A percentile compares a stretch with the other conserved stretches of the same genome.
These are phyloP conservation scores for Florisuga fusca DNA, from an alignment of 2,797 vertebrate genomes.

Conservation along the genomic window DNA sequence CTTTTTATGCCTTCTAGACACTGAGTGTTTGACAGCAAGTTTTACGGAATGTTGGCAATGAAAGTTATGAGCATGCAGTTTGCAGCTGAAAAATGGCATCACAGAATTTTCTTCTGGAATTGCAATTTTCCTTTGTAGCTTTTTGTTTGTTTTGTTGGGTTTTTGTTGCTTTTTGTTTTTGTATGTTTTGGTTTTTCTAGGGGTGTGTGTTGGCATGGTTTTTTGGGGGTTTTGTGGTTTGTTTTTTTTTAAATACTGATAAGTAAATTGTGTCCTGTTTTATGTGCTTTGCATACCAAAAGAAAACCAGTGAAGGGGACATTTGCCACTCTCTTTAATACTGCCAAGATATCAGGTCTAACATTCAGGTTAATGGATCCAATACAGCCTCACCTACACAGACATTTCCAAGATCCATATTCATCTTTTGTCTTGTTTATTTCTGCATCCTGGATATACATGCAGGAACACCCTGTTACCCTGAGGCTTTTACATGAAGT, in stretches of 20 bases:
- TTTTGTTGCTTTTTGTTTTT: not conserved
- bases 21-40: constrained; percentile 10
- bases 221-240: not conserved
- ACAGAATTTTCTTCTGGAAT: constrained; percentile 17
- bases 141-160: not conserved
- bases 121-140: not conserved
- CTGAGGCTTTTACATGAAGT: not conserved
- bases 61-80: constrained; percentile 13
- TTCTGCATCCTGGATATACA: not conserved
- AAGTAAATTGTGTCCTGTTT: not conserved
- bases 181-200: not conserved
- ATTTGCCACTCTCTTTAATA: not conserved
- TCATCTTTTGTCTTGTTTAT: not conserved
- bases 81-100: constrained; percentile 22
- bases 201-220: no score
- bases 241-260: not conserved
- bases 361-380: not conserved
- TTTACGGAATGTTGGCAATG: constrained; percentile 56
- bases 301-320: not conserved
- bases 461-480: not conserved
- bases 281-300: not conserved
- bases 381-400: not conserved
- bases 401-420: not conserved
- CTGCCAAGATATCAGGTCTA: not conserved
- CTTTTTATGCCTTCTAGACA: constrained; percentile 46